Percentiles rank a stretch among this genome's conserved stretches.
Evolutionary conservation across 2,888 invertebrate genomes (phyloP).

Genomic region (Pegoplata infirma): DNA sequence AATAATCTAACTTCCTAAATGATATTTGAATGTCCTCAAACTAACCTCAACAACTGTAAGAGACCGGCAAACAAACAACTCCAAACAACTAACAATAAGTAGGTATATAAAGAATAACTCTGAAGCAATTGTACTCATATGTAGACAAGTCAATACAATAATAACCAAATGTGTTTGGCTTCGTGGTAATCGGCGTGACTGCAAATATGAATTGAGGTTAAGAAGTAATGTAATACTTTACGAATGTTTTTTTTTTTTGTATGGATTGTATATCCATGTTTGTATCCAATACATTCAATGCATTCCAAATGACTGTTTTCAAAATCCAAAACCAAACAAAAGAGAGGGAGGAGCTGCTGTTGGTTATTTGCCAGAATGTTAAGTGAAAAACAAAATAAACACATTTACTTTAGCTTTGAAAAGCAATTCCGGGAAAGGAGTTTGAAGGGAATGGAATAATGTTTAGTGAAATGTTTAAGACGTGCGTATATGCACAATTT

Average conservation of each 20-base stretch:
- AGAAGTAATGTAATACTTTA: slow-evolving; percentile 67
- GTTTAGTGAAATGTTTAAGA: slow-evolving; percentile 27
- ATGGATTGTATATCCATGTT: slow-evolving; percentile 1
- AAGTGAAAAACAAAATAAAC: neutral
- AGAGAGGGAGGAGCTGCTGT: slow-evolving; percentile 28
- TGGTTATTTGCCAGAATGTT: slow-evolving; percentile 23
- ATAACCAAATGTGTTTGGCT: slow-evolving; percentile 33
- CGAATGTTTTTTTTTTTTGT: slow-evolving; percentile 67
- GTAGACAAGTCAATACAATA: neutral
- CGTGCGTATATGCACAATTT: slow-evolving; percentile 42
- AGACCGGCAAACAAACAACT: neutral
- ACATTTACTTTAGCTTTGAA: no score
- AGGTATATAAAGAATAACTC: neutral
- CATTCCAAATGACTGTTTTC: slow-evolving; percentile 27
- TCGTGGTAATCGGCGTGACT: slow-evolving; percentile 48
- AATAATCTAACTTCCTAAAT: no score
- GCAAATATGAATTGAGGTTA: slow-evolving; percentile 72
- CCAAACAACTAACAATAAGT: no score
- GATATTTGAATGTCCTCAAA: neutral
- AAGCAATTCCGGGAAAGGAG: neutral
- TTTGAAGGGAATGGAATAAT: slow-evolving; percentile 8
- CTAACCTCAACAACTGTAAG: neutral
- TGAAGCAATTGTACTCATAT: neutral
- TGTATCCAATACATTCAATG: slow-evolving; percentile 19
- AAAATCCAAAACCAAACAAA: slow-evolving; percentile 1